Evolutionary conservation across 2,888 invertebrate species (phyloP), one percentile per base, ranked within the genome.

Genomic region (Sturmia bella): DNA sequence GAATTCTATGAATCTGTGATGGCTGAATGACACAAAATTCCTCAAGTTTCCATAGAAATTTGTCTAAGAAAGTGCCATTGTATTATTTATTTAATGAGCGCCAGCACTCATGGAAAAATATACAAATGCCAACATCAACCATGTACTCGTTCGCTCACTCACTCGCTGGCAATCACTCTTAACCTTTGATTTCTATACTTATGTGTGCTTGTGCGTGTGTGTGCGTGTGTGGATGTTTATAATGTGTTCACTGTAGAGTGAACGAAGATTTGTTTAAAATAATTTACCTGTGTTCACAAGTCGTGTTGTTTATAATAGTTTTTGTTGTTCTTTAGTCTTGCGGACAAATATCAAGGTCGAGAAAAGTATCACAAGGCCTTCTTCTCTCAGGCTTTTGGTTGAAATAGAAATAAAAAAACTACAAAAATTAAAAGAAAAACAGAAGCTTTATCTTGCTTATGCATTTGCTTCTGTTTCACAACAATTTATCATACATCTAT

Each of bases 291-390:
- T 21, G 45, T 43, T 24, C 32, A 61, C 21, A 43, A 75, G 68
- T 59, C 68, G 59, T 68, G 13, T 54, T 76, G 54, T 68, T 52
- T 57, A 15, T 37, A 50, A 19, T 12, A 15, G 39, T 39, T 61
- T 32, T 75, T 76, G 48, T 45, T 56, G 41, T 56, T 57, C 43
- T 63, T 77, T 32, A 50, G 56, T 50, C 61, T 64, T 77, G 81
- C 68, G 82, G 78, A 75, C 74, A 82, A 56, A 70, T 54, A 66
- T 82, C 78, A 82, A 82, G 82, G 82, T 74, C 78, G 74, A 78
- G 68, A 82, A 82, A 82, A 75, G 82, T 82, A 82, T 70, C 66
- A 82, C 82, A 82, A 78, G 82, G 82, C 45, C 72, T 52, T 37
- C 32, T 66, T 68, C 56, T 43, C 56, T 56, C 48, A 56, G 17